A percentile compares a stretch with the other conserved stretches of the same genome.
These are phyloP conservation scores for Hedychridium roseum DNA, from an alignment of 2,888 invertebrate genomes.

Conservation along the genomic window DNA sequence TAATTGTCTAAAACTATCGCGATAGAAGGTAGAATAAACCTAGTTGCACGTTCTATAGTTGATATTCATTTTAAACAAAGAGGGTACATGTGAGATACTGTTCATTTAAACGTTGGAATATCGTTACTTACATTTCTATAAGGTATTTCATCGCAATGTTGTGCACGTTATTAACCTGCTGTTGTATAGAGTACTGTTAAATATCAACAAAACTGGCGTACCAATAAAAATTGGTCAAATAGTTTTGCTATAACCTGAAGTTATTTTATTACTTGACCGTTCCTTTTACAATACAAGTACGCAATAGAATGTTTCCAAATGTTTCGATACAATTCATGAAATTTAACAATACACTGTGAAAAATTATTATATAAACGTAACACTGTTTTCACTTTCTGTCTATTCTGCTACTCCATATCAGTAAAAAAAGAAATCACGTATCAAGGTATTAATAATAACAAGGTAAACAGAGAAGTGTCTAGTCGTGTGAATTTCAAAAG, in stretches of 20 bases:
- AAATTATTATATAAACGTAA: too few relatives aligned
- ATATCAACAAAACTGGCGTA: conserved; percentile 36
- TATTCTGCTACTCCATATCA: too few relatives aligned
- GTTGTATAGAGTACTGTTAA: conserved; percentile 34
- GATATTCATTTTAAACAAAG: conserved; percentile 57
- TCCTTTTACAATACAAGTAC: not conserved
- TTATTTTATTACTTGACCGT: not conserved
- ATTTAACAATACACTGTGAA: too few relatives aligned
- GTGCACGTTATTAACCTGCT: conserved; percentile 44
- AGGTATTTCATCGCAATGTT: conserved; percentile 37
- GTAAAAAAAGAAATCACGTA: too few relatives aligned
- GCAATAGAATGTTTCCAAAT: not conserved
- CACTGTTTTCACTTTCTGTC: too few relatives aligned
- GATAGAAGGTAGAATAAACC: too few relatives aligned
- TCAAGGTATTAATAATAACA: too few relatives aligned
- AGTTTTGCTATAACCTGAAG: not conserved
- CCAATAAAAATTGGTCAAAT: not conserved
- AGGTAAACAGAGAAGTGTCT: too few relatives aligned
- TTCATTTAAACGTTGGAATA: conserved; percentile 48
- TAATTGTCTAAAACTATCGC: too few relatives aligned
- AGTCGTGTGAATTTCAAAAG: too few relatives aligned
- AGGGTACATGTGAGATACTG: conserved; percentile 49
- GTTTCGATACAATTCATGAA: too few relatives aligned
- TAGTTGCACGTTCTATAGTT: conserved; percentile 31
- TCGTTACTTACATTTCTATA: conserved; percentile 40